These are phyloP conservation scores for Sycon ciliatum DNA, from an alignment of 37 sponge, comb jelly and placozoan species.

Conservation along the genomic window DNA sequence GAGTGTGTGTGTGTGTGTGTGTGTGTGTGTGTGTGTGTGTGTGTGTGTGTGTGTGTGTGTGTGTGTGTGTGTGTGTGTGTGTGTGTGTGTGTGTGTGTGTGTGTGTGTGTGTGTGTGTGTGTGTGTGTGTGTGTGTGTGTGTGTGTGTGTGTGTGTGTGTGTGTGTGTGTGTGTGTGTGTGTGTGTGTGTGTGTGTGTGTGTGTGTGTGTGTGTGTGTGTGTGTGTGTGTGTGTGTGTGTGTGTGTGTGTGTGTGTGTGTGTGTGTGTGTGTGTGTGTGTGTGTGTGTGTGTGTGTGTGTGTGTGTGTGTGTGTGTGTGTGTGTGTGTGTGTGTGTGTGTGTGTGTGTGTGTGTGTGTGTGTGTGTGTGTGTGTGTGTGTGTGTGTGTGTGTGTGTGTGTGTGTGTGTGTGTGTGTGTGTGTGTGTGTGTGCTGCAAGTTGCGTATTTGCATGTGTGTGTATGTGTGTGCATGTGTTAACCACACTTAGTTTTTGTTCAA, in stretches of 20 bases:
- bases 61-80: conserved; percentile 2
- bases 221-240: background rate
- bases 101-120: conserved; percentile 1
- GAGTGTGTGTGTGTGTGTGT: conserved; percentile 15
- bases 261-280: conserved; percentile 10
- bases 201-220: background rate
- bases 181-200: conserved; percentile 13
- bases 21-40: conserved; percentile 21
- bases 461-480: conserved; percentile 3
- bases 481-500: too few species aligned
- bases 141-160: conserved; percentile 14
- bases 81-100: conserved; percentile 9
- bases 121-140: conserved; percentile 15
- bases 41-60: conserved; percentile 13
- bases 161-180: conserved; percentile 32
- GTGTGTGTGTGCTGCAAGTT: conserved; percentile 8
- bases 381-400: conserved; percentile 34
- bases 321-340: conserved; percentile 35
- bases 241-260: background rate
- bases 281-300: conserved; percentile 19
- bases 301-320: conserved; percentile 9
- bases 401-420: conserved; percentile 25
- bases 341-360: conserved; percentile 30
- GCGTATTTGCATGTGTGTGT: background rate
- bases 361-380: conserved; percentile 19